Base-by-base conservation (phyloP, 2,113 vertebrate genomes). In the Panthera tigris region DNA sequence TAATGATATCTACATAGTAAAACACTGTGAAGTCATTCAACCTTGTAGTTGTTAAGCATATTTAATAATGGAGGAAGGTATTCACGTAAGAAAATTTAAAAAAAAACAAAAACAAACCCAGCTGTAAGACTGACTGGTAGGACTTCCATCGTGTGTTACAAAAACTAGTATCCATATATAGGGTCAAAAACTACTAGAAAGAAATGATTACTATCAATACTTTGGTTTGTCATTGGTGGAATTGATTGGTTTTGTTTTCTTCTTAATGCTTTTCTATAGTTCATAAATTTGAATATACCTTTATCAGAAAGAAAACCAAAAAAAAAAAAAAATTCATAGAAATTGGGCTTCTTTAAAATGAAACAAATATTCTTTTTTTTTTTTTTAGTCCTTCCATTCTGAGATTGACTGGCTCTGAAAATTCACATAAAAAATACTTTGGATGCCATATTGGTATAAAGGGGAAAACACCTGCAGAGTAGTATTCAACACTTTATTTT, bases 191-290 rank as follows among this genome's bases (percentile, higher is more conserved):
- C 74, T 69, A 79, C 48, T 74, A 69, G 61, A 79, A 96, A 90
- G 76, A 87, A 73, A 9, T 96, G 29, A 87, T 89, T 66, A 52
- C 16, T 73, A 0, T 69, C 13, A 74, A 9, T 94, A 39, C 36
- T 94, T 96, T 63, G 18, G 33, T 96, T 85, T 95, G 29, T 69
- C 19, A 27, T 0, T 89, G 19, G 21, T 83, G 13, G 31, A 50
- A 73, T 96, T 94, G 61, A 52, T 81, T 93, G n/a, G 11, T 84
- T 92, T 96, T 88, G 45, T n/a, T 78, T 93, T 91, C 36, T 91
- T 88, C 31, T 84, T 92, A 52, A 48, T 66, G 12, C 18, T 93
- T 71, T 97, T 90, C 27, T 83, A 0, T 90, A 84, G 63, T 79
- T 79, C 80, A 80, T 18, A 90, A 19, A 80, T 76, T 95, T 92